Base-by-base conservation (phyloP, 2,888 invertebrate genomes). In the Tetragnatha montana region DNA sequence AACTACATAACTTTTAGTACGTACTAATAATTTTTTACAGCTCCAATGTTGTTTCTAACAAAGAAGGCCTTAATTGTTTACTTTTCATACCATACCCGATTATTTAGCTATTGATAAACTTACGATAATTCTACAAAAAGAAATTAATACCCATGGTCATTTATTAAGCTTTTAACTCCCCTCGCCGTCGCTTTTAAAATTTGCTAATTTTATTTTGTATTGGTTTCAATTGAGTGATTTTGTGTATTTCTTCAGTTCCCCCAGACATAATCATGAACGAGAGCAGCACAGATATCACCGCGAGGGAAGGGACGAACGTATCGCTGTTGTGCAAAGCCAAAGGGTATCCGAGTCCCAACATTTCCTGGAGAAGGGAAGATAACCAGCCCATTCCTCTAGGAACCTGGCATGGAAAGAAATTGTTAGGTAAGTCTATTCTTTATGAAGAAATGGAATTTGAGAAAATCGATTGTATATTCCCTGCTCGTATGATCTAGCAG, bases 321-420 rank as follows among this genome's bases (percentile, higher is more conserved):
- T 97, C 97, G 91, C 95, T 98, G 93, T 96, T 97, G 87, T 98
- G 98, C 94, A 97, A 96, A 17, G 98, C 97, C 0, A 96, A 96
- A 84, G 98, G 98, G 75, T 97, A 97, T 93, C 98, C 98, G 0
- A 95, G 96, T 47, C 98, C 98, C 14, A 96, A 96, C 94, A 96
- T 98, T 92, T 97, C 96, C 95, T 99, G 98, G 98, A 95, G 97
- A 91, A 95, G 98, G 82, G 98, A 98, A 93, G 98, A 98, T 93
- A 97, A 97, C 35, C 96, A 97, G 93, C 96, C 96, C 90, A 97
- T 98, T 93, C 95, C 96, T 51, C 95, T 97, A 70, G 97, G 97
- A 93, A 95, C 96, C 91, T 96, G 97, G 94, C 96, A 96, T 94
- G 91, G 92, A 22, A 91, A 91, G 51, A 92, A 92, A 87, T 73